These are phyloP conservation scores for Piprites chloris DNA, from an alignment of 2,113 vertebrate genomes.

Conservation along the genomic window DNA sequence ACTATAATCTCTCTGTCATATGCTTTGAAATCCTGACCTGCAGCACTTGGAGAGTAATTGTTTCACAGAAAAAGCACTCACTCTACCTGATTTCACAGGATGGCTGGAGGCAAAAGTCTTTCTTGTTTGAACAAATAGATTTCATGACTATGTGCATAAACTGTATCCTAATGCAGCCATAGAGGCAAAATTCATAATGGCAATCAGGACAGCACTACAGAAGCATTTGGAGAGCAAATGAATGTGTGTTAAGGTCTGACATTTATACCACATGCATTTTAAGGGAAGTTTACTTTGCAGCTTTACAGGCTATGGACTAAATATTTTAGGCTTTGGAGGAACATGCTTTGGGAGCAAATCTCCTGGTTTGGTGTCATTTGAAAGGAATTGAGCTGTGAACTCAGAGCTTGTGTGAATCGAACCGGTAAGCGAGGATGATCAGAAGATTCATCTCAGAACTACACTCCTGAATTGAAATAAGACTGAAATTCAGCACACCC, in stretches of 20 bases:
- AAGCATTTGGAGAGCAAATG: background rate
- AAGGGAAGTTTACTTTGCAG: background rate
- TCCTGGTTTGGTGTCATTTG: background rate
- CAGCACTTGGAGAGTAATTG: background rate
- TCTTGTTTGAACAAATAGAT: background rate
- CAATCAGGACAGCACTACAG: background rate
- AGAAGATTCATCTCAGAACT: background rate
- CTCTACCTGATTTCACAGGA: background rate
- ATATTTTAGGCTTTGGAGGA: background rate
- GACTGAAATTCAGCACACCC: background rate
- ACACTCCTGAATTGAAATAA: background rate
- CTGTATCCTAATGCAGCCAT: background rate
- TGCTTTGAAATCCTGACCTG: background rate
- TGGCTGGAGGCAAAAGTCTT: background rate
- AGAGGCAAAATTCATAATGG: background rate
- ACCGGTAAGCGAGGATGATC: background rate
- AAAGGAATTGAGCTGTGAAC: background rate
- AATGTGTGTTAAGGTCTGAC: background rate
- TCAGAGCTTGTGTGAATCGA: background rate
- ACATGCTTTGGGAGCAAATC: background rate
- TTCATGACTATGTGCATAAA: background rate
- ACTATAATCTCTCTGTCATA: background rate
- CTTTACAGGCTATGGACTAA: background rate
- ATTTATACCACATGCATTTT: background rate
- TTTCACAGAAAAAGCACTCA: background rate